Conservation (phyloP, 2,888 invertebrate genomes). For the Orthonevra nobilis region DNA sequence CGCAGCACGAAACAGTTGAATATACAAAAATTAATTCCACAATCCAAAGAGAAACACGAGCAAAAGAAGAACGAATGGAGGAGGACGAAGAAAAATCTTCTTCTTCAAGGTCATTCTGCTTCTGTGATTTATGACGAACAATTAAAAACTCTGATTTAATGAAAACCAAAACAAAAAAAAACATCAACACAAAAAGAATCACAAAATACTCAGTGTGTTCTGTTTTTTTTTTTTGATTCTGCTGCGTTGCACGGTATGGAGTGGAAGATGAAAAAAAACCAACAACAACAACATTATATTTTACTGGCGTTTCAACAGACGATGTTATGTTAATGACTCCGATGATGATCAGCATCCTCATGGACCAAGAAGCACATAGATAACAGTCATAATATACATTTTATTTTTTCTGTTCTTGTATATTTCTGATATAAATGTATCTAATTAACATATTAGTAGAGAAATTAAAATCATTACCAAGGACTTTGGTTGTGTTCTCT, state of each 20-base stretch:
- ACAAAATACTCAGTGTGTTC: constrained; percentile 2
- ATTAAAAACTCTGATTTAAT: constrained; percentile 42
- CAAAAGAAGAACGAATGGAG: not conserved
- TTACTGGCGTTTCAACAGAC: constrained; percentile 33
- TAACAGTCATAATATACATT: constrained; percentile 27
- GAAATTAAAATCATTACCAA: constrained; percentile 59
- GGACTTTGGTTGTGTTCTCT: constrained; percentile 27
- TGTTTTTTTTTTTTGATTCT: not conserved
- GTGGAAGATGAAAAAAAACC: constrained; percentile 10
- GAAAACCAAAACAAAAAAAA: constrained; percentile 6
- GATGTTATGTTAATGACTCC: constrained; percentile 57
- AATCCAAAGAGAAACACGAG: not conserved
- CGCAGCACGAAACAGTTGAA: constrained; percentile 5
- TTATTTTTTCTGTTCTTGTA: constrained; percentile 4
- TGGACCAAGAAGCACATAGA: constrained; percentile 39
- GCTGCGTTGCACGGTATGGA: constrained; percentile 14
- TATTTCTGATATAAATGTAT: constrained; percentile 39
- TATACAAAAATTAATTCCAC: constrained; percentile 43
- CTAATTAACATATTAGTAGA: constrained; percentile 53
- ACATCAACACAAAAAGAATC: constrained; percentile 3
- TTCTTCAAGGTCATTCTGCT: constrained; percentile 60
- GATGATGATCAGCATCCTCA: constrained; percentile 27
- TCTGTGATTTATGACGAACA: constrained; percentile 61
- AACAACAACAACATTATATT: too few species aligned
- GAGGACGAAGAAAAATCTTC: constrained; percentile 26